Percentiles rank a stretch among this genome's conserved stretches.
Conservation (phyloP, 2,113 vertebrate genomes). For the Henicopernis longicauda region DNA sequence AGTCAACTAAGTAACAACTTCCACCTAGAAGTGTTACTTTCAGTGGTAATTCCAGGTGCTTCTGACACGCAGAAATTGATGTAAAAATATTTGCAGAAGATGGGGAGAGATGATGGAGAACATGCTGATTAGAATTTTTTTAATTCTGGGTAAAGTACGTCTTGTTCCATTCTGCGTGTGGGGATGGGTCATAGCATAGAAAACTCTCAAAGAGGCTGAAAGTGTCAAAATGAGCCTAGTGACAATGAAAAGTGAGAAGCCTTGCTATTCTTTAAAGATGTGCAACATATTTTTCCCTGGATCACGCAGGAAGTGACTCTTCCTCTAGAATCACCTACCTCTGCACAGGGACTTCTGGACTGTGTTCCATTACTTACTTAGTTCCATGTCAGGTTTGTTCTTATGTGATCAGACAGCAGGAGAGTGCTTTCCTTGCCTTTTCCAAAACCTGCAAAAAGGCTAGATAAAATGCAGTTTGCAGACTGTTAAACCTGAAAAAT, state of each 20-base stretch:
- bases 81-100: background rate
- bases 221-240: background rate
- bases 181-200: background rate
- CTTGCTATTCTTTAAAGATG: background rate
- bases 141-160: background rate
- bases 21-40: background rate
- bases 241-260: background rate
- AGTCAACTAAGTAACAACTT: background rate
- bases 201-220: background rate
- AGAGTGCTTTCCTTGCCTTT: background rate
- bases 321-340: background rate
- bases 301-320: background rate
- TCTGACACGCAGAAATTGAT: background rate
- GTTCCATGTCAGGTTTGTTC: background rate
- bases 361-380: background rate
- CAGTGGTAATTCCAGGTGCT: background rate
- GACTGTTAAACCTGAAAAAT: constrained; percentile 7
- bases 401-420: background rate
- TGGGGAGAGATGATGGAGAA: background rate
- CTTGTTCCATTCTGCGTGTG: background rate
- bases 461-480: background rate
- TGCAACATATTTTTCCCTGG: background rate
- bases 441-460: background rate
- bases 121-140: background rate
- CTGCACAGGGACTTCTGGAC: background rate